Conservation (phyloP, 2,888 invertebrate genomes). For the Trissoscelio sp. region DNA sequence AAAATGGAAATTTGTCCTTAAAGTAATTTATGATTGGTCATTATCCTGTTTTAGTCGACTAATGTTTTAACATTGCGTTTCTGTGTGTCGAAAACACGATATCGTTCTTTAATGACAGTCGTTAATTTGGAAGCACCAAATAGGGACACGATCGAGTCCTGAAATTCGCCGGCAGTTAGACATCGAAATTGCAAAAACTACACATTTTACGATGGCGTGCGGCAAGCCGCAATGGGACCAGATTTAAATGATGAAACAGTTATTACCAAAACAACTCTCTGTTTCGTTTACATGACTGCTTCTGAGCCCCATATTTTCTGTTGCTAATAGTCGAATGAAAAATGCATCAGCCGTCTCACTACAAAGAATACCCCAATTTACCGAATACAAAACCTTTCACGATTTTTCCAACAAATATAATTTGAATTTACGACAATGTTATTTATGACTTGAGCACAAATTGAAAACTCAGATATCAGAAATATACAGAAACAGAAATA, state of each 20-base stretch:
- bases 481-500: not conserved
- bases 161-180: constrained; percentile 52
- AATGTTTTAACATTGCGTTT: constrained; percentile 14
- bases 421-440: constrained; percentile 41
- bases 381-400: constrained; percentile 36
- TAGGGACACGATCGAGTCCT: constrained; percentile 35
- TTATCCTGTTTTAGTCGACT: constrained; percentile 22
- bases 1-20: not conserved
- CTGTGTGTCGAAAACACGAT: constrained; percentile 41
- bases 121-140: constrained; percentile 63
- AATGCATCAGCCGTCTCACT: constrained; percentile 35
- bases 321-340: constrained; percentile 49
- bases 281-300: constrained; percentile 55
- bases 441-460: constrained; percentile 33
- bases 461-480: constrained; percentile 29
- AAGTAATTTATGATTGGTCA: constrained; percentile 31
- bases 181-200: constrained; percentile 61
- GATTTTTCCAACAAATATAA: constrained; percentile 25
- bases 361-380: constrained; percentile 39
- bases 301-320: constrained; percentile 45
- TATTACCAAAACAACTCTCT: constrained; percentile 61
- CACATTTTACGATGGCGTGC: constrained; percentile 57
- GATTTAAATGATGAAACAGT: constrained; percentile 70
- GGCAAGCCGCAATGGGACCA: constrained; percentile 58
- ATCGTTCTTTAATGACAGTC: constrained; percentile 57